Percentiles rank a stretch among this genome's conserved stretches.
Conservation (phyloP, 2,113 vertebrate genomes). For the Cheirogaleus medius region DNA sequence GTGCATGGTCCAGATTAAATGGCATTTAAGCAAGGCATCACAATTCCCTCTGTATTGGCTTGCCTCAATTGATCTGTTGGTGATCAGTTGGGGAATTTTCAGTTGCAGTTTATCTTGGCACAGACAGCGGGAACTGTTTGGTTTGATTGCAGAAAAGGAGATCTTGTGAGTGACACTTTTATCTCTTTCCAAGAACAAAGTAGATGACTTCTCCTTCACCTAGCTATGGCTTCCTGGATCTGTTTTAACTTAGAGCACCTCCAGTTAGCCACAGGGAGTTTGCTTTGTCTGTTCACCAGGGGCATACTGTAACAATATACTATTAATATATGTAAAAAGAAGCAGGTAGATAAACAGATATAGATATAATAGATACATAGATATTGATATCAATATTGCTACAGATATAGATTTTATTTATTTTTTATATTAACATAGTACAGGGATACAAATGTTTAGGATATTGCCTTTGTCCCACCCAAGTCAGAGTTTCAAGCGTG, state of each 20-base stretch:
- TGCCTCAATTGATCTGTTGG: no score
- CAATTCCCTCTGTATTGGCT: no score
- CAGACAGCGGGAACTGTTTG: neutral
- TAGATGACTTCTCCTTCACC: neutral
- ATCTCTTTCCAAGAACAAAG: neutral
- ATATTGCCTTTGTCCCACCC: no score
- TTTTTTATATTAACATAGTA: no score
- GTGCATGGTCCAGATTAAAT: no score
- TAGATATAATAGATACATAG: neutral
- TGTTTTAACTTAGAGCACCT: neutral
- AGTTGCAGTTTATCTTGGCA: neutral
- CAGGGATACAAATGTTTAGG: no score
- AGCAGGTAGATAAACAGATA: neutral
- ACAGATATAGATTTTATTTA: no score
- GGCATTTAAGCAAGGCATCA: no score
- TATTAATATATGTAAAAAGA: no score
- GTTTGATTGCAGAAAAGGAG: neutral
- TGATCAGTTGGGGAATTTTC: no score
- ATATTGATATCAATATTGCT: neutral
- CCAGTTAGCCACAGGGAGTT: neutral
- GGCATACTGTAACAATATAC: neutral
- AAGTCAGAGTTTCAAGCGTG: no score
- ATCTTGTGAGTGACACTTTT: neutral
- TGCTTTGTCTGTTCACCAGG: neutral
- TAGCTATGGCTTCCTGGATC: neutral